phyloP scores from a whole-genome alignment of 2,113 vertebrate species.

The Terrapene triunguis region DNA sequence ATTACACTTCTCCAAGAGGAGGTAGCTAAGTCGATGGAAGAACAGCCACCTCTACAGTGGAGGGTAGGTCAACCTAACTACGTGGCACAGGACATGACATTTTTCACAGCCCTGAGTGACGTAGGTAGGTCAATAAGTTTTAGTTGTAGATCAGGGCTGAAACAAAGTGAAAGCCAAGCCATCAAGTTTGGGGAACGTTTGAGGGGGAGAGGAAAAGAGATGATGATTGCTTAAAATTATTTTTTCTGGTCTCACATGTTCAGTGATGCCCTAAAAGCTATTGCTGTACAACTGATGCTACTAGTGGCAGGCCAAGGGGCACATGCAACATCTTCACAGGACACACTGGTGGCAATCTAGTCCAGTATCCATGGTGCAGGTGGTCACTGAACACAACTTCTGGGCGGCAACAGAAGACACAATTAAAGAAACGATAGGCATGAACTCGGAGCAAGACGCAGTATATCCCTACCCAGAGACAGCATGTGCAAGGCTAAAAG shows the following conservation, averaged over 20 bases:
- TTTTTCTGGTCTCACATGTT: not conserved
- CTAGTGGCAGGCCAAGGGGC: not conserved
- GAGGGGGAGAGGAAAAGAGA: not conserved
- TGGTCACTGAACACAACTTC: not conserved
- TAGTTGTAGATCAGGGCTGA: accelerated
- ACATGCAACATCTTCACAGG: accelerated
- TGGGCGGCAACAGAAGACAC: not conserved
- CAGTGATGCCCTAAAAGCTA: not conserved
- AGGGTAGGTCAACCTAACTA: not conserved
- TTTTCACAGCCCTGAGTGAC: not conserved
- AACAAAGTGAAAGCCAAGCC: not conserved
- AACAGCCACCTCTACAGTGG: not conserved
- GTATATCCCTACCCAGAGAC: not conserved
- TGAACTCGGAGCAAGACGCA: accelerated
- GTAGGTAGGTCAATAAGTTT: not conserved
- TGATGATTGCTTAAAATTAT: not conserved
- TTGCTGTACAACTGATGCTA: not conserved
- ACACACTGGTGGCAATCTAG: accelerated
- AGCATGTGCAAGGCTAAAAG: accelerated
- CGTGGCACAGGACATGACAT: not conserved
- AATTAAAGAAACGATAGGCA: not conserved
- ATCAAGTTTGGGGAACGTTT: not conserved
- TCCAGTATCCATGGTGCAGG: not conserved
- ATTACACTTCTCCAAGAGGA: not conserved
- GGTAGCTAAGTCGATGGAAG: not conserved